Evolutionary conservation across 2,888 invertebrate genomes (phyloP), one percentile per base, ranked within the genome.

Genomic region (Morpho helenor): DNA sequence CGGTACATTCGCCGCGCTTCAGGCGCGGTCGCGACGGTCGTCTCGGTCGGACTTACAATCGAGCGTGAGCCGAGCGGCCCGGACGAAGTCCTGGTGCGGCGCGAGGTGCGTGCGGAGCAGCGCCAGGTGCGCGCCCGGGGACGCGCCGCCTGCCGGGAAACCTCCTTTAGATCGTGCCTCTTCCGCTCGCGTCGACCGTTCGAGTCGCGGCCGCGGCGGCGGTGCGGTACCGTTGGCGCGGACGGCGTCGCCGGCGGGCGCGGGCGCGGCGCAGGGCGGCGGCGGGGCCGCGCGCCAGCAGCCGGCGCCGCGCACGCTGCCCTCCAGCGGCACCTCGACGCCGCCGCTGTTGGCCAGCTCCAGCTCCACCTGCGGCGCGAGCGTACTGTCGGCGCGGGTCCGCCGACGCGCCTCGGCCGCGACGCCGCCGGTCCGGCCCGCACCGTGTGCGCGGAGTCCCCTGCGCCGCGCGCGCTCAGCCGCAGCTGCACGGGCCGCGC

Each of bases 401-500:
- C 77, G 70, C 72, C 84, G 77, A 2, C 79, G 76, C 75, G 84
- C 75, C 66, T 84, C 84, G 74, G 77, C 72, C 31, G 52, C 31
- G 52, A 54, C n/a, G 9, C n/a, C 7, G n/a, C 2, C 49, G 49
- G 9, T 31, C 31, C 10, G 49, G 7, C 40, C 40, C 61, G 55
- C 60, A 81, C 84, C 73, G 74, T 70, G 69, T 75, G 72, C 22
- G 79, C 74, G 56, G 79, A 73, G 75, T 87, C 86, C 1, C 54
- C 45, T 5, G 76, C 61, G 67, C 87, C 87, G 66, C 81, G 77
- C 65, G 77, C 67, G 67, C 77, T 70, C 72, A 85, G 77, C 2
- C 79, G 76, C 75, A 85, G 75, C 66, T 84, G 84, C 74, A 77
- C 72, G 67, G 87, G 85, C 58, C 69, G 66, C 61, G 78, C 75